Evolutionary conservation across 2,888 invertebrate species (phyloP).

Genomic region (Steinernema hermaphroditum): DNA sequence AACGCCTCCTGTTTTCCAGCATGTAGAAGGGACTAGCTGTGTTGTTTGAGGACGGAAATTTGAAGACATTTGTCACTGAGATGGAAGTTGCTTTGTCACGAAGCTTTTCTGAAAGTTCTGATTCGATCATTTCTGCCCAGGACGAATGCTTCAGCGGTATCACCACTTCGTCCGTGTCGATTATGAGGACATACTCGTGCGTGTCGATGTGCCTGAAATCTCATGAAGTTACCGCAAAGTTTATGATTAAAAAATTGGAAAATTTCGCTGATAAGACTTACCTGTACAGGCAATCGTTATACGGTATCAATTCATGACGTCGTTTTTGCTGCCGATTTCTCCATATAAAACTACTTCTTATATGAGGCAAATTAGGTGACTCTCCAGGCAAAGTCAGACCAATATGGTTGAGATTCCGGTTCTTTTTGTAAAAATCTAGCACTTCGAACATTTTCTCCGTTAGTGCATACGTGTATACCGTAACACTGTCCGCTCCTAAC

Average conservation of each 20-base stretch:
- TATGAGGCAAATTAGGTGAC: conserved; percentile 80
- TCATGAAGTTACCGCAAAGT: conserved; percentile 70
- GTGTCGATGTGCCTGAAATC: conserved; percentile 82
- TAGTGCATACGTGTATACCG: conserved; percentile 80
- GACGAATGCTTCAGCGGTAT: conserved; percentile 78
- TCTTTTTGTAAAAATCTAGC: conserved; percentile 72
- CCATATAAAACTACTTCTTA: conserved; percentile 74
- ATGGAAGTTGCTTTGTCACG: conserved; percentile 43
- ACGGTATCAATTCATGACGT: conserved; percentile 90
- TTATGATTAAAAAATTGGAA: neutral
- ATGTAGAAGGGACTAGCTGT: conserved; percentile 45
- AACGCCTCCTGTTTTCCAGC: conserved; percentile 69
- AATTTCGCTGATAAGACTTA: conserved; percentile 74
- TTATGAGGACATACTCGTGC: conserved; percentile 77
- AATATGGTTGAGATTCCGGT: conserved; percentile 69
- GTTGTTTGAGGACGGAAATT: conserved; percentile 77
- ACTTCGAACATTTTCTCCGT: conserved; percentile 88
- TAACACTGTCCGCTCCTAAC: conserved; percentile 76
- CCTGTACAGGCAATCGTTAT: conserved; percentile 92
- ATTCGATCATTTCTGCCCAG: conserved; percentile 77
- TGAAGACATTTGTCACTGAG: conserved; percentile 83
- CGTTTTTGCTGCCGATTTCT: conserved; percentile 90
- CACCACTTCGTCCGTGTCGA: conserved; percentile 92
- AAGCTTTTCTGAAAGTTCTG: conserved; percentile 31
- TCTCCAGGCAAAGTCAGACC: conserved; percentile 81